Evolutionary conservation across 1,140 invertebrate genomes (phyloP).

Genomic region (Schlechtendalia chinensis): DNA sequence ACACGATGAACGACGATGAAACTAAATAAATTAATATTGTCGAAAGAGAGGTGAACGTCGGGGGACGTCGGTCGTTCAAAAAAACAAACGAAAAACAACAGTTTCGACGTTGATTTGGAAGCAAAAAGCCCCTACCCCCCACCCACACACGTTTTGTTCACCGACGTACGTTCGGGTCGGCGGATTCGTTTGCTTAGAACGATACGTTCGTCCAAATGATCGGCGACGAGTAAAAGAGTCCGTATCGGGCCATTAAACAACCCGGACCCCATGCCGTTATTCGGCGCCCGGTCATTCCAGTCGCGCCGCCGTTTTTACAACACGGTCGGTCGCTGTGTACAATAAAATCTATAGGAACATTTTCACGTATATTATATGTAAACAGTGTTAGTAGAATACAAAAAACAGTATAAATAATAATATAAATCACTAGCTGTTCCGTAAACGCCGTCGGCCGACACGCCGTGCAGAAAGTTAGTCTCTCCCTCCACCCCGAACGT

Average conservation of each 20-base stretch:
- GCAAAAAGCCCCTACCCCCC: not conserved
- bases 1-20: not conserved
- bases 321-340: not conserved
- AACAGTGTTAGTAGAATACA: slow-evolving; percentile 2
- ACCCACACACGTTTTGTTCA: not conserved
- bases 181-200: too few species aligned
- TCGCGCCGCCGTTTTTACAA: too few species aligned
- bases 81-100: not conserved
- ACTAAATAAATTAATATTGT: slow-evolving; percentile 35
- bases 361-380: not conserved
- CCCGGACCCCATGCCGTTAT: too few species aligned
- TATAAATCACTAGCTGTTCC: slow-evolving; percentile 2
- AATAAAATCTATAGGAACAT: slow-evolving; percentile 36
- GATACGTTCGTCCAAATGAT: too few species aligned
- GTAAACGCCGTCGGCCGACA: not conserved
- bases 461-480: not conserved
- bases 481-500: slow-evolving; percentile 38
- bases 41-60: not conserved
- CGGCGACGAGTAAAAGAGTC: too few species aligned
- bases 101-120: too few species aligned
- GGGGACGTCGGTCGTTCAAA: not conserved
- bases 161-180: too few species aligned
- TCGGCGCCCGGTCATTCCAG: too few species aligned
- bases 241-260: too few species aligned
- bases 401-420: slow-evolving; percentile 3